Conservation (phyloP, 2,888 invertebrate genomes). For the Volucella zonaria region DNA sequence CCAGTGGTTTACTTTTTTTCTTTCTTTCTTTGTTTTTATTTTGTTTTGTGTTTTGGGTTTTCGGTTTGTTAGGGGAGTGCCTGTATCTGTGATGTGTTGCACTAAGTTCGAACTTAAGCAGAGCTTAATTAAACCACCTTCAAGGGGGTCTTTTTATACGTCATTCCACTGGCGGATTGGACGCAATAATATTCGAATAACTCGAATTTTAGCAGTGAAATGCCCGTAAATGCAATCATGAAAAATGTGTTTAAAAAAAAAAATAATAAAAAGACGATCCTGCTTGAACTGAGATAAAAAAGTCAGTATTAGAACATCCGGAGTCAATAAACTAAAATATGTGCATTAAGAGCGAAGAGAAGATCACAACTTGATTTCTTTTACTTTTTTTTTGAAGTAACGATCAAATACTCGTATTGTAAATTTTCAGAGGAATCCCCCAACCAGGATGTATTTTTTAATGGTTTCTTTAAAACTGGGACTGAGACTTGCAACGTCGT, state of each 20-base stretch:
- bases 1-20: conserved; percentile 7
- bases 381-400: no score
- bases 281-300: background rate
- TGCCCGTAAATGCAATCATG: background rate
- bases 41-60: background rate
- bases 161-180: background rate
- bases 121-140: conserved; percentile 53
- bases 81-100: conserved; percentile 3
- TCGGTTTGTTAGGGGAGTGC: conserved; percentile 6
- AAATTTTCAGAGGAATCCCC: no score
- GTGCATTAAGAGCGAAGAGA: no score
- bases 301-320: background rate
- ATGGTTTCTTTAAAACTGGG: no score
- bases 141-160: background rate
- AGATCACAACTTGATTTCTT: no score
- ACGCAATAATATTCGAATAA: conserved; percentile 6
- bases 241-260: background rate
- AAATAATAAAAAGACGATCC: background rate
- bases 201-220: conserved; percentile 5
- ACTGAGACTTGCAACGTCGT: no score
- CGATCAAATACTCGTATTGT: no score
- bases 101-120: conserved; percentile 9
- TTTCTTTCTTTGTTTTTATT: background rate
- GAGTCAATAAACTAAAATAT: conserved; percentile 11
- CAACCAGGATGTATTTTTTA: no score